Evolutionary conservation across 2,888 invertebrate genomes (phyloP).

Genomic region (Taenaris catops): DNA sequence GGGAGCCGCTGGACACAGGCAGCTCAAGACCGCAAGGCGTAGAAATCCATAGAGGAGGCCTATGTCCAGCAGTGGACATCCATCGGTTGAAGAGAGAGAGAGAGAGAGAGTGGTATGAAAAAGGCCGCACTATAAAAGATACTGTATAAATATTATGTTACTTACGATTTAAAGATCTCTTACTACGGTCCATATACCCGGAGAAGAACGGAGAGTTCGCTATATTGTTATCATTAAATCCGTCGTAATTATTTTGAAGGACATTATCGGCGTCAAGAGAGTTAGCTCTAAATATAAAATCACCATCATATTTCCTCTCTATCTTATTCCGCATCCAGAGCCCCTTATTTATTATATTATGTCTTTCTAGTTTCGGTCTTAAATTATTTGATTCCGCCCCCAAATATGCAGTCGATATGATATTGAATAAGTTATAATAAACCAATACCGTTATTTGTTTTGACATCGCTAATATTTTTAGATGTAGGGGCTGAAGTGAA

Average conservation of each 20-base stretch:
- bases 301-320: constrained; percentile 30
- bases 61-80: too few species aligned
- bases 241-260: constrained; percentile 42
- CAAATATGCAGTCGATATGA: constrained; percentile 29
- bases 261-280: constrained; percentile 48
- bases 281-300: constrained; percentile 48
- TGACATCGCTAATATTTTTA: constrained; percentile 41
- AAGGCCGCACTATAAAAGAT: too few species aligned
- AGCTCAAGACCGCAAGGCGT: too few species aligned
- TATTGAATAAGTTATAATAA: constrained; percentile 28
- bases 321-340: constrained; percentile 41
- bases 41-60: too few species aligned
- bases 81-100: too few species aligned
- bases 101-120: too few species aligned
- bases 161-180: constrained; percentile 48
- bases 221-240: constrained; percentile 33
- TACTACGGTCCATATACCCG: constrained; percentile 42
- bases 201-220: constrained; percentile 36
- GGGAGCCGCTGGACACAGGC: too few species aligned
- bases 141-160: too few species aligned
- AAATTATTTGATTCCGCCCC: constrained; percentile 33
- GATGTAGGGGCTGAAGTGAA: constrained; percentile 24
- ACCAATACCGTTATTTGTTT: constrained; percentile 32
- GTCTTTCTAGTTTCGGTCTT: constrained; percentile 45
- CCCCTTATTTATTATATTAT: constrained; percentile 54